Percentiles rank a stretch among this genome's conserved stretches.
phyloP scores from a whole-genome alignment of 2,888 invertebrate species.

The Tenthredo scrophulariae region DNA sequence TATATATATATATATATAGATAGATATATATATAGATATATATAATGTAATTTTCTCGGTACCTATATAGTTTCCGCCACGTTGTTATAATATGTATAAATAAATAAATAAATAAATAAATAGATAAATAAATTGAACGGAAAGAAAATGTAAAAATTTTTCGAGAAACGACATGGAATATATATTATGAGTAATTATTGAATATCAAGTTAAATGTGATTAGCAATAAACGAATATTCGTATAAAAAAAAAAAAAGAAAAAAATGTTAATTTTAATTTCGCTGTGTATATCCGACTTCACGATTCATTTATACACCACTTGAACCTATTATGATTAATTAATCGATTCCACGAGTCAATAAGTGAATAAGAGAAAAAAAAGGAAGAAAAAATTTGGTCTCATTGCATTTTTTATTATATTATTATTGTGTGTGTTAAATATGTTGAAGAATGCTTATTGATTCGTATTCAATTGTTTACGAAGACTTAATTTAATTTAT shows the following conservation, averaged over 20 bases:
- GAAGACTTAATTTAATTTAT: slow-evolving; percentile 4
- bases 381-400: neutral
- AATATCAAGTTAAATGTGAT: neutral
- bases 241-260: neutral
- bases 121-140: neutral
- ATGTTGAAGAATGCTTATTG: slow-evolving; percentile 6
- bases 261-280: neutral
- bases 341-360: neutral
- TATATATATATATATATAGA: neutral
- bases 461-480: neutral
- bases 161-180: neutral
- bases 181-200: neutral
- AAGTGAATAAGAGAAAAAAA: neutral
- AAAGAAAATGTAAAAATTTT: neutral
- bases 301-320: neutral
- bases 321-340: neutral
- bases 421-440: neutral
- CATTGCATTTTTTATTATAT: neutral
- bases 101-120: neutral
- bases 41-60: neutral
- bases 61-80: neutral
- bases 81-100: slow-evolving; percentile 2
- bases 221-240: slow-evolving; percentile 21
- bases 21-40: neutral
- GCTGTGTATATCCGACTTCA: neutral